These are phyloP conservation scores for Botia kubotai DNA, from an alignment of 2,797 vertebrate species.

Conservation along the genomic window DNA sequence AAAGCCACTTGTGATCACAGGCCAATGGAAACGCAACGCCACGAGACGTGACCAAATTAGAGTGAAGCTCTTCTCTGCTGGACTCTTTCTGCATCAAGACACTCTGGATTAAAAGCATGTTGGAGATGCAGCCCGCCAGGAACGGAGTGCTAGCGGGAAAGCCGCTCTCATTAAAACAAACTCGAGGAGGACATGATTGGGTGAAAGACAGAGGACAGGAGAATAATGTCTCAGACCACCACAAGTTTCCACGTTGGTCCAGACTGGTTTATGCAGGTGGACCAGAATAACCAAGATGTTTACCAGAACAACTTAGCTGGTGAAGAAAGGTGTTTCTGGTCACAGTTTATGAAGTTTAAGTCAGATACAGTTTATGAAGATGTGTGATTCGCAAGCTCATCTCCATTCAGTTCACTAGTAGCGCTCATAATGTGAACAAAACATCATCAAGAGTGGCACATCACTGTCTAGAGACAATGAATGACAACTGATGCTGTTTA, in stretches of 20 bases:
- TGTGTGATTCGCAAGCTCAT: neutral
- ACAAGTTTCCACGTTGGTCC: neutral
- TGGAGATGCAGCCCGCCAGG: conserved; percentile 45
- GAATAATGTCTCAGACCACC: conserved; percentile 3
- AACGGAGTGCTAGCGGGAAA: conserved; percentile 51
- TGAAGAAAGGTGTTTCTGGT: neutral
- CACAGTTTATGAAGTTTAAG: too few species aligned
- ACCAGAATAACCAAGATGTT: neutral
- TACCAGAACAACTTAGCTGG: neutral
- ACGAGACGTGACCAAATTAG: conserved; percentile 60
- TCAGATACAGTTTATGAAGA: neutral
- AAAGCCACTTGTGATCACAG: conserved; percentile 79
- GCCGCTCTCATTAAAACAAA: conserved; percentile 59
- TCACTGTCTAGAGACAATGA: conserved; percentile 30
- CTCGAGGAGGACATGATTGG: conserved; percentile 47
- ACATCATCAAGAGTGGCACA: conserved; percentile 30
- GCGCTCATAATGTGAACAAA: neutral
- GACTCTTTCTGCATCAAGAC: conserved; percentile 69
- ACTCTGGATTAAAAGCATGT: conserved; percentile 56
- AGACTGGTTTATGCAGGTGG: conserved; percentile 7
- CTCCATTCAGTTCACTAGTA: neutral
- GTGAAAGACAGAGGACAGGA: conserved; percentile 5
- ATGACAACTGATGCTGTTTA: conserved; percentile 17
- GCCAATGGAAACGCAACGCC: conserved; percentile 60
- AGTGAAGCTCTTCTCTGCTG: conserved; percentile 64